Evolutionary conservation across 2,113 vertebrate genomes (phyloP).

Genomic region (Prinia subflava): DNA sequence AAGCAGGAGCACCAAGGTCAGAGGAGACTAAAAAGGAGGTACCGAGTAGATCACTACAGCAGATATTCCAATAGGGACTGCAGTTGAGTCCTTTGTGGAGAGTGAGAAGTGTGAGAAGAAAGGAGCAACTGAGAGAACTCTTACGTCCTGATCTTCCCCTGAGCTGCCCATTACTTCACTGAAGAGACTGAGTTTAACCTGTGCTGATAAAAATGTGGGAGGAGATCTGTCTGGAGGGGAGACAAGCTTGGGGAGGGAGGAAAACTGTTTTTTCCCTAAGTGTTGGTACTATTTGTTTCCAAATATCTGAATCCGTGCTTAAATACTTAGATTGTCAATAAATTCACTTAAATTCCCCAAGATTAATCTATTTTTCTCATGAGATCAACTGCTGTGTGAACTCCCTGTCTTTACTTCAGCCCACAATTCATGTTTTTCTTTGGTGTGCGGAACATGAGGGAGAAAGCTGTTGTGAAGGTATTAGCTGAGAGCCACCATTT

Average conservation of each 20-base stretch:
- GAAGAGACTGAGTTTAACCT: neutral
- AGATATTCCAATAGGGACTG: neutral
- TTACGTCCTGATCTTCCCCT: neutral
- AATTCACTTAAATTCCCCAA: neutral
- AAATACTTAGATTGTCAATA: neutral
- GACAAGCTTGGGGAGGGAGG: neutral
- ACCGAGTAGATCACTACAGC: neutral
- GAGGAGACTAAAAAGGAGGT: neutral
- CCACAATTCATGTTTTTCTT: neutral
- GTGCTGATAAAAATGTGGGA: neutral
- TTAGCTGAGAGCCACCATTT: neutral
- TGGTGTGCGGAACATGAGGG: neutral
- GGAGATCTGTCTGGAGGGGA: neutral
- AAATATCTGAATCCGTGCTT: neutral
- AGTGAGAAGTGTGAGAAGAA: neutral
- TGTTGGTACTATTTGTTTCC: neutral
- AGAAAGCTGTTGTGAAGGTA: neutral
- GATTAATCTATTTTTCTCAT: neutral
- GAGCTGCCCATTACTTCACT: neutral
- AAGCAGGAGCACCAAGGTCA: neutral
- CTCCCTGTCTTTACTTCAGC: neutral
- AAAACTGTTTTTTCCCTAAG: neutral
- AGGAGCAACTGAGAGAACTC: neutral
- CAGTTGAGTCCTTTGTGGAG: neutral
- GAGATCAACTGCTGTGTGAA: neutral